Evolutionary conservation across 2,888 invertebrate species (phyloP).

Genomic region (Agonopterix arenella): DNA sequence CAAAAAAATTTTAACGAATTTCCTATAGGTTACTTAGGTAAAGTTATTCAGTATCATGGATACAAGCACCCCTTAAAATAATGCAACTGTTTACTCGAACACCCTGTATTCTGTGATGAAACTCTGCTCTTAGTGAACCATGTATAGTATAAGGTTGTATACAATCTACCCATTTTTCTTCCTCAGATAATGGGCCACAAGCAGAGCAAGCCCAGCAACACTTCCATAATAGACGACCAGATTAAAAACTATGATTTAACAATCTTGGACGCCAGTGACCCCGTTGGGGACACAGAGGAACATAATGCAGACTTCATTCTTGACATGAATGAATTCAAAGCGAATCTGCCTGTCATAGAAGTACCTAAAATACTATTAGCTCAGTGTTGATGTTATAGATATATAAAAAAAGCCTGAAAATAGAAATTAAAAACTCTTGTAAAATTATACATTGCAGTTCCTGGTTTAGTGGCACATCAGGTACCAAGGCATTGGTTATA

Average conservation of each 20-base stretch:
- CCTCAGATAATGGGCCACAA: conserved; percentile 57
- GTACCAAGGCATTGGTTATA: too few species aligned
- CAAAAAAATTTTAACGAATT: too few species aligned
- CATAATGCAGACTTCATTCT: conserved; percentile 40
- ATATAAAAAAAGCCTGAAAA: not conserved
- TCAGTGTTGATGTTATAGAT: conserved; percentile 34
- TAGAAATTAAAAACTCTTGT: not conserved
- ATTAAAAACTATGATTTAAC: conserved; percentile 33
- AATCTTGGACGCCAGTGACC: conserved; percentile 37
- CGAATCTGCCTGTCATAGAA: conserved; percentile 31
- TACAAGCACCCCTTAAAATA: too few species aligned
- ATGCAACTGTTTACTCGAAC: too few species aligned
- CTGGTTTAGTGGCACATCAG: too few species aligned
- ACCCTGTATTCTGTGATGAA: too few species aligned
- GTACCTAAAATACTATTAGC: conserved; percentile 38
- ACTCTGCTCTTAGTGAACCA: too few species aligned
- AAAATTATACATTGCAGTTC: too few species aligned
- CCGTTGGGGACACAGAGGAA: conserved; percentile 37
- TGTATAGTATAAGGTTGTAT: too few species aligned
- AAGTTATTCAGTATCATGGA: too few species aligned
- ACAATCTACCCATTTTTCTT: not conserved
- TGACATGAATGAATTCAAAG: conserved; percentile 41
- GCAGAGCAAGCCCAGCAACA: conserved; percentile 18
- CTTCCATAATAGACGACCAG: conserved; percentile 5
- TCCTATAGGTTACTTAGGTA: too few species aligned